Base-by-base conservation (phyloP, 2,113 vertebrate species). In the Numenius arquata region DNA sequence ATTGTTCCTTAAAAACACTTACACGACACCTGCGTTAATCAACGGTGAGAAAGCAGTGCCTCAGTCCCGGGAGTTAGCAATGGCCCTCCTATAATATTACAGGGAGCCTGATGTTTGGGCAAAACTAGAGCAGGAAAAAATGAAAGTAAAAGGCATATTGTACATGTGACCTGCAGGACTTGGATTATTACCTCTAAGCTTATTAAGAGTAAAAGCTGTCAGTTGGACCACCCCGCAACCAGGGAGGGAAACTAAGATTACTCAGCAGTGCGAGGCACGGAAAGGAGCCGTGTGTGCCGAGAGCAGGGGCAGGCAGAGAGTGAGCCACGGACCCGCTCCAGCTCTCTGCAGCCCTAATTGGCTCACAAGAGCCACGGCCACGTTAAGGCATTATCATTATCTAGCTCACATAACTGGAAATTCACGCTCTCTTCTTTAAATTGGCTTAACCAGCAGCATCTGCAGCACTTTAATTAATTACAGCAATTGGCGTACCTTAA, bases 401-500 rank as follows among this genome's bases (percentile, higher is more conserved):
- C 89, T 86, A 97, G 94, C 93, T 98, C 95, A 97, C 89, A 95
- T 90, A 98, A 97, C 97, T 98, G 96, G 97, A 98, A 98, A 98
- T 97, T 96, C 94, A 97, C 93, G 94, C 91, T 96, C 90, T 94
- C 81, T 81, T 96, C 96, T 97, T 95, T 91, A 97, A 97, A 97
- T 90, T 97, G 97, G 95, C 94, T 98, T 97, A 97, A 96, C 95
- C 81, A 96, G 89, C 87, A 98, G 94, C 89, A 96, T 96, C 97
- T 95, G 89, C 74, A 97, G 86, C 93, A 97, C 96, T 98, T 97
- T 98, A 98, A 98, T 97, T 97, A 97, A 98, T 96, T 97, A 91
- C 78, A 96, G 94, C 91, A 97, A 98, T 74, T 96, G 97, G 93
- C 93, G 12, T 95, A 96, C 78, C 90, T 96, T 97, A 97, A 97